Conservation (phyloP, 2,888 invertebrate species). For the Caradrina clavipalpis region DNA sequence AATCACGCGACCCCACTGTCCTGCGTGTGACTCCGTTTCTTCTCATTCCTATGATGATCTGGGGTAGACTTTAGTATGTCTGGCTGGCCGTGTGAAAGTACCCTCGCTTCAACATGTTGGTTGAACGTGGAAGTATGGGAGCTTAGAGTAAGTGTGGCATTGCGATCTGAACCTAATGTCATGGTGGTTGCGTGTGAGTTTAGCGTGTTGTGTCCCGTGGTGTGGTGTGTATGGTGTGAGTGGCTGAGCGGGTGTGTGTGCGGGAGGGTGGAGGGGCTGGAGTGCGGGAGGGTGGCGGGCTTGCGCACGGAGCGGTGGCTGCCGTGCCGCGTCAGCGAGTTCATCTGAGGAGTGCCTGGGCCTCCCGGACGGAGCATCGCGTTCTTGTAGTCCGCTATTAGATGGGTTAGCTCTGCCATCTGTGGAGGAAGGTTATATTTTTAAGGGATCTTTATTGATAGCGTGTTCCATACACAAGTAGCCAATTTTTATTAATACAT, state of each 20-base stretch:
- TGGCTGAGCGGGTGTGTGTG: conserved; percentile 76
- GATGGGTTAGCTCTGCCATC: conserved; percentile 97
- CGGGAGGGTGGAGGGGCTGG: conserved; percentile 84
- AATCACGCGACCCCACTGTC: conserved; percentile 87
- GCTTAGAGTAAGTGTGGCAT: conserved; percentile 81
- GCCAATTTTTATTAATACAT: too few relatives aligned
- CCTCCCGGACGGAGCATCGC: conserved; percentile 94
- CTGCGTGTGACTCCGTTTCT: conserved; percentile 83
- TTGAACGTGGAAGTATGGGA: conserved; percentile 83
- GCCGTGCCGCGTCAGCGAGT: conserved; percentile 94
- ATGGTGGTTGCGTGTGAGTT: conserved; percentile 91
- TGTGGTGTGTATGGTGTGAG: conserved; percentile 77
- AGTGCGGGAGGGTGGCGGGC: conserved; percentile 83
- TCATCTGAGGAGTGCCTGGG: conserved; percentile 95
- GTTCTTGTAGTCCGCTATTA: conserved; percentile 98
- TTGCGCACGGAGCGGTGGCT: conserved; percentile 92
- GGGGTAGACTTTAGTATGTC: conserved; percentile 97
- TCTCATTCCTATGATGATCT: conserved; percentile 92
- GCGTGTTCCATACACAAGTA: too few relatives aligned
- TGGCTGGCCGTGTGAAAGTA: conserved; percentile 92
- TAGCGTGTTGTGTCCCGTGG: conserved; percentile 90
- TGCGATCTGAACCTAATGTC: conserved; percentile 84
- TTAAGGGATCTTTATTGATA: background rate
- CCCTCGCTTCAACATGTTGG: conserved; percentile 75
- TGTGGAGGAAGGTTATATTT: conserved; percentile 69